Percentiles rank a stretch among this genome's conserved stretches.
Conservation (phyloP, 92 coral and sea anemone genomes). For the Scolanthus callimorphus region DNA sequence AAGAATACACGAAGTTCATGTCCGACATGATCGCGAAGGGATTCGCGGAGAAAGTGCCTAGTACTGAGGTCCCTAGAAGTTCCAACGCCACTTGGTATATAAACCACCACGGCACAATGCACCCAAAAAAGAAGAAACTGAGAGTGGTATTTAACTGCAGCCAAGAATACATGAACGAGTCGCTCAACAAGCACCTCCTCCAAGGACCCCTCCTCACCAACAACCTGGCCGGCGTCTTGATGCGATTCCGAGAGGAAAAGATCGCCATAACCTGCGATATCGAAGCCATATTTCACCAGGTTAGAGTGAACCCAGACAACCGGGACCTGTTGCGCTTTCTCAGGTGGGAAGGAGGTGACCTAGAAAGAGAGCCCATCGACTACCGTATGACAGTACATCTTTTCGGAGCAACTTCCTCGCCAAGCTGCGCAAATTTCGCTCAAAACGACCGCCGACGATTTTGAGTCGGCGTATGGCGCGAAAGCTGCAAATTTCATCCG, state of each 20-base stretch:
- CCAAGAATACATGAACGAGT: slow-evolving; percentile 20
- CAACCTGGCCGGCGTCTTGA: slow-evolving; percentile 44
- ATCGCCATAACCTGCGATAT: slow-evolving; percentile 53
- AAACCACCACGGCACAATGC: slow-evolving; percentile 49
- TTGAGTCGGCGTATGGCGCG: slow-evolving; percentile 15
- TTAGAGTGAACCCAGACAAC: slow-evolving; percentile 30
- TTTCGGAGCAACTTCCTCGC: slow-evolving; percentile 53
- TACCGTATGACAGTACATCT: slow-evolving; percentile 44
- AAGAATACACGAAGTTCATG: slow-evolving; percentile 47
- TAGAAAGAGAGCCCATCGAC: slow-evolving; percentile 15
- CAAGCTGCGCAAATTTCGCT: slow-evolving; percentile 56
- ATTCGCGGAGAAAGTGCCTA: slow-evolving; percentile 22
- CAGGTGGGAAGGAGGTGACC: slow-evolving; percentile 47
- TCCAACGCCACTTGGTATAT: slow-evolving; percentile 29
- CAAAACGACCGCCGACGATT: slow-evolving; percentile 38
- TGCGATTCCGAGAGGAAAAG: slow-evolving; percentile 31
- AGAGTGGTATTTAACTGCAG: slow-evolving; percentile 55
- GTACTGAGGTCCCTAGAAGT: neutral
- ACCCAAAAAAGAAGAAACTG: slow-evolving; percentile 50
- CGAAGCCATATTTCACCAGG: slow-evolving; percentile 58
- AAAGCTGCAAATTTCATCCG: slow-evolving; percentile 36
- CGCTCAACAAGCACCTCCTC: slow-evolving; percentile 55
- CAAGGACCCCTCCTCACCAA: slow-evolving; percentile 64
- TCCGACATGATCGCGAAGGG: slow-evolving; percentile 37
- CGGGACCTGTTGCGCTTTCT: slow-evolving; percentile 46